Evolutionary conservation across 1,140 invertebrate species (phyloP).

Genomic region (Hyles euphorbiae): DNA sequence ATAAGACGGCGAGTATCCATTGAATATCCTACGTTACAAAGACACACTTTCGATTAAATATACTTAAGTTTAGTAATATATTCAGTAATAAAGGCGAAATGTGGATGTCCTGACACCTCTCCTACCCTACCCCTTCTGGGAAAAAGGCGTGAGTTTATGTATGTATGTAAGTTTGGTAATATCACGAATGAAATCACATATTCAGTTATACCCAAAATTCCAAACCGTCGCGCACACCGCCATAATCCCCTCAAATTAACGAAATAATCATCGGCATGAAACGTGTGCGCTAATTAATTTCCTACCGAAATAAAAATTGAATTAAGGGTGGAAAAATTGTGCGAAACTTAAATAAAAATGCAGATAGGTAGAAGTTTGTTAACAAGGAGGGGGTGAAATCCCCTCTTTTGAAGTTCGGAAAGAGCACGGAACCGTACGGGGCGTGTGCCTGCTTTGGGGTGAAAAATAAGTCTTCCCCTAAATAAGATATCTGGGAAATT

Average conservation of each 20-base stretch:
- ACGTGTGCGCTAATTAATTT: constrained; percentile 67
- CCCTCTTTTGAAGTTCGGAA: constrained; percentile 53
- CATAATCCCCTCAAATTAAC: constrained; percentile 6
- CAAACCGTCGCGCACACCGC: not conserved
- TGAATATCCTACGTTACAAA: too few relatives aligned
- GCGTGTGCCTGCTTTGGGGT: constrained; percentile 41
- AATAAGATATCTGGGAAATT: constrained; percentile 37
- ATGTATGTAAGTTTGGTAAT: too few relatives aligned
- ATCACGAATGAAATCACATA: too few relatives aligned
- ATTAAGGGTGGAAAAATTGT: constrained; percentile 60
- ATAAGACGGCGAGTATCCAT: too few relatives aligned
- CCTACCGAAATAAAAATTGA: constrained; percentile 56
- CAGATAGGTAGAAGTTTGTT: constrained; percentile 69
- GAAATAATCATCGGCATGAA: constrained; percentile 1
- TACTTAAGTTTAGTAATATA: too few relatives aligned
- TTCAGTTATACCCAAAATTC: not conserved
- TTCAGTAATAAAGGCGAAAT: too few relatives aligned
- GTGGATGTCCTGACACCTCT: too few relatives aligned
- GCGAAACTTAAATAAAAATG: constrained; percentile 73
- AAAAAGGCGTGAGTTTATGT: too few relatives aligned
- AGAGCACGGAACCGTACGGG: constrained; percentile 31
- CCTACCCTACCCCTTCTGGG: too few relatives aligned
- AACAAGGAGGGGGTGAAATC: constrained; percentile 44
- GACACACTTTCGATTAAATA: too few relatives aligned
- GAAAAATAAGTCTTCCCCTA: constrained; percentile 49